phyloP scores from a whole-genome alignment of 2,113 vertebrate species.

The Gymnogyps californianus region DNA sequence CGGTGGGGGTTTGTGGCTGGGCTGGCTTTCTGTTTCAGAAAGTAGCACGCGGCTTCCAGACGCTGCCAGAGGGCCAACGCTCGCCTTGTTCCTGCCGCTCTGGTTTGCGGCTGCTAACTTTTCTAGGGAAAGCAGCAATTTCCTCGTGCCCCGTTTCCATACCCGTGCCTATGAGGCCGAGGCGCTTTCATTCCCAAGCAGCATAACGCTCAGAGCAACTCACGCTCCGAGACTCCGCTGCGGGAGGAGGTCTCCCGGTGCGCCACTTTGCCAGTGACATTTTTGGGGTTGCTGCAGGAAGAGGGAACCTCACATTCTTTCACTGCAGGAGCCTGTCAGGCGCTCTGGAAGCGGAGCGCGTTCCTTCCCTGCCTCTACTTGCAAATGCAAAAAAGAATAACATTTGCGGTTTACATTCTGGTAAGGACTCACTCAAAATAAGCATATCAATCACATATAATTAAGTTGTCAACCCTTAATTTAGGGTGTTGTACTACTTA shows the following conservation, averaged over 20 bases:
- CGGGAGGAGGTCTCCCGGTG: too few relatives aligned
- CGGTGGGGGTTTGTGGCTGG: accelerated
- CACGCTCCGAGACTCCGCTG: accelerated
- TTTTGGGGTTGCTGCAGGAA: accelerated
- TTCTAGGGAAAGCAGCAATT: background rate
- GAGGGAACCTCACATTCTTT: accelerated
- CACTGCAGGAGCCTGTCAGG: background rate
- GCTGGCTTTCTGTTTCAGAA: background rate
- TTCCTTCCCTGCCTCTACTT: background rate
- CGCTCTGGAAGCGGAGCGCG: background rate
- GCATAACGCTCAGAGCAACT: accelerated
- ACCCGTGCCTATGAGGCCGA: accelerated
- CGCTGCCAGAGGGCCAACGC: background rate
- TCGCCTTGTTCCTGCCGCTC: accelerated
- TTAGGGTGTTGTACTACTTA: constrained; percentile 37
- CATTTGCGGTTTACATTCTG: constrained; percentile 34
- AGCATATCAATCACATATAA: constrained; percentile 66
- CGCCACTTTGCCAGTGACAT: accelerated
- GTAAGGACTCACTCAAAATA: constrained; percentile 46
- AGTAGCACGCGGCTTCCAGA: background rate
- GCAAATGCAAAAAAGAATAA: background rate
- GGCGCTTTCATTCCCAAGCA: accelerated
- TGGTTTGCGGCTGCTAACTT: accelerated
- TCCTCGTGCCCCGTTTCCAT: accelerated
- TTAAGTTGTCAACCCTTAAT: constrained; percentile 68